Evolutionary conservation across 2,113 vertebrate species (phyloP).

Genomic region (Larimichthys crocea): DNA sequence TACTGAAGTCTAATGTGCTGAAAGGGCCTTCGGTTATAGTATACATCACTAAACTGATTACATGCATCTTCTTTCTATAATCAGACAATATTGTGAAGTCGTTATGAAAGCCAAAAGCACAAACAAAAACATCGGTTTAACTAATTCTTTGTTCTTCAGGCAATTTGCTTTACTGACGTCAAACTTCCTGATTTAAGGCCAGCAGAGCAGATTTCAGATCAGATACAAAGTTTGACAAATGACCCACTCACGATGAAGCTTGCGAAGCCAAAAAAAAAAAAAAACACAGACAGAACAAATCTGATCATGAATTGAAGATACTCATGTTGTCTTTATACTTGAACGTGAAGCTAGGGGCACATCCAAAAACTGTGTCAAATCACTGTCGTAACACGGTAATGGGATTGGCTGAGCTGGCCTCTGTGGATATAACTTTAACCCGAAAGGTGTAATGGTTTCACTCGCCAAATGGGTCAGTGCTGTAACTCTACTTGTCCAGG

Average conservation of each 20-base stretch:
- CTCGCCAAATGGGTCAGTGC: conserved; percentile 28
- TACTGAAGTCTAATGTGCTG: conserved; percentile 10
- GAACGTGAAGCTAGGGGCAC: neutral
- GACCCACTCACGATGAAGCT: neutral
- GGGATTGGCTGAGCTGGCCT: conserved; percentile 13
- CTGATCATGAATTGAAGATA: neutral
- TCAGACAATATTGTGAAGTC: neutral
- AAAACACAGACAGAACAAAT: neutral
- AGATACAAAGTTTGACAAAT: neutral
- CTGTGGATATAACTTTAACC: conserved; percentile 26
- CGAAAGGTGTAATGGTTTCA: neutral
- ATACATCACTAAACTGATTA: neutral
- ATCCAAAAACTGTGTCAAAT: neutral
- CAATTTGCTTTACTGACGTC: neutral
- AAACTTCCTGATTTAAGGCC: neutral
- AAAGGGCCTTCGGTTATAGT: neutral
- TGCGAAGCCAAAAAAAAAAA: neutral
- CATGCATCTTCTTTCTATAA: neutral
- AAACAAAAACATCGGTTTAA: neutral
- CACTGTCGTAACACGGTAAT: conserved; percentile 18
- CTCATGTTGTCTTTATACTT: neutral
- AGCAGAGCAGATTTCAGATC: neutral
- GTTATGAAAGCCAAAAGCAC: conserved; percentile 2
- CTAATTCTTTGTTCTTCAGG: conserved; percentile 2
- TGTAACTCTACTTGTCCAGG: conserved; percentile 42